phyloP scores from a whole-genome alignment of 2,888 invertebrate genomes.

The Drosophila neonasuta region DNA sequence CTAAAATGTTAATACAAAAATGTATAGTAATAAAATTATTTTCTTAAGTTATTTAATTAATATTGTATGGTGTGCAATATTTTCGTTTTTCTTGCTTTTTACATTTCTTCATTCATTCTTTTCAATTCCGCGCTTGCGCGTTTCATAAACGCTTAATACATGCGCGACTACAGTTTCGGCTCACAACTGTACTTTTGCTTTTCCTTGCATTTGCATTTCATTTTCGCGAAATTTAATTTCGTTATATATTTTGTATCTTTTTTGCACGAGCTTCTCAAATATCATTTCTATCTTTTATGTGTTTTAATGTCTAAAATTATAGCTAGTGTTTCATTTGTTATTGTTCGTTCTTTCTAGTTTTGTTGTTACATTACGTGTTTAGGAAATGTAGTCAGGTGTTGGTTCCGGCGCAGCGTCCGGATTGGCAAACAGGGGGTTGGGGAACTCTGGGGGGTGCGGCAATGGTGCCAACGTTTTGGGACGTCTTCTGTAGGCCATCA shows the following conservation, averaged over 20 bases:
- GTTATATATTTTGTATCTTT: constrained; percentile 40
- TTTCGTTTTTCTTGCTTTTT: constrained; percentile 47
- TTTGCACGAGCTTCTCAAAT: constrained; percentile 80
- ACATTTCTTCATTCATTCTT: constrained; percentile 35
- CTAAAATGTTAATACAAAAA: constrained; percentile 65
- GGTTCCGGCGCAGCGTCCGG: constrained; percentile 91
- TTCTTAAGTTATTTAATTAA: constrained; percentile 64
- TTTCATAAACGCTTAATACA: constrained; percentile 49
- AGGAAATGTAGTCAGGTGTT: constrained; percentile 90
- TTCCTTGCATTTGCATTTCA: constrained; percentile 51
- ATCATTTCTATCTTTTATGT: constrained; percentile 52
- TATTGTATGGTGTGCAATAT: constrained; percentile 40
- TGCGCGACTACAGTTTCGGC: constrained; percentile 49
- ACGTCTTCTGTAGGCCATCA: constrained; percentile 94
- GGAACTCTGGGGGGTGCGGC: constrained; percentile 97
- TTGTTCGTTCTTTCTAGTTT: constrained; percentile 37
- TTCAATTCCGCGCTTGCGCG: constrained; percentile 25
- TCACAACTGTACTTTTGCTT: constrained; percentile 73
- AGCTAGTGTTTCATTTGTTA: constrained; percentile 49
- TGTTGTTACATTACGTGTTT: constrained; percentile 55
- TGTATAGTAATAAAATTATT: constrained; percentile 65
- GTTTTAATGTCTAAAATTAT: constrained; percentile 60
- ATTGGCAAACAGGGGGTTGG: constrained; percentile 94
- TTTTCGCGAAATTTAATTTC: constrained; percentile 59
- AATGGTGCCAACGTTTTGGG: constrained; percentile 94